Percentiles rank a stretch among this genome's conserved stretches.
These are phyloP conservation scores for Elegia similella DNA, from an alignment of 2,888 invertebrate species.

Conservation along the genomic window DNA sequence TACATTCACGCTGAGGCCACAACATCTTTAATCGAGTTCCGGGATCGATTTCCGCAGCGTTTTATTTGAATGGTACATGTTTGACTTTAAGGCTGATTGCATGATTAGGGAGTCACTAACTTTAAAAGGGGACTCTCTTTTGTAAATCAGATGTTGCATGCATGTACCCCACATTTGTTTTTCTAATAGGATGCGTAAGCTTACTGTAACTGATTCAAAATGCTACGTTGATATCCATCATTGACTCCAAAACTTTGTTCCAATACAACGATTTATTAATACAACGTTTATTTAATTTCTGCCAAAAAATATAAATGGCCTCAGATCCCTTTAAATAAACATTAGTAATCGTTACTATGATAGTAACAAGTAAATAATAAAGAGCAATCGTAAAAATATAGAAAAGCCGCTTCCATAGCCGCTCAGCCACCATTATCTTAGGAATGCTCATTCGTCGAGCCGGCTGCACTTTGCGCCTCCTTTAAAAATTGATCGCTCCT, in stretches of 20 bases:
- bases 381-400: background rate
- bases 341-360: no score
- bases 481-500: slow-evolving; percentile 59
- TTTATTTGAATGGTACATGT: background rate
- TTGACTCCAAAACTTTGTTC: no score
- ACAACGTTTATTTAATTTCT: no score
- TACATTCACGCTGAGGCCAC: background rate
- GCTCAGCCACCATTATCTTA: slow-evolving; percentile 43
- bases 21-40: background rate
- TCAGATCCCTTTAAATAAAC: no score
- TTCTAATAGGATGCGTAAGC: no score
- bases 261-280: no score
- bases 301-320: no score
- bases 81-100: background rate
- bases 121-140: no score
- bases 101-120: background rate
- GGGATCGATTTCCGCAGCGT: slow-evolving; percentile 3
- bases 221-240: no score
- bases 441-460: slow-evolving; percentile 56
- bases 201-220: no score
- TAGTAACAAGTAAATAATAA: background rate
- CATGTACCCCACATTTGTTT: no score
- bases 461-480: slow-evolving; percentile 62
- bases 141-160: no score
- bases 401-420: slow-evolving; percentile 40